Percentiles rank a stretch among this genome's conserved stretches.
Evolutionary conservation across 2,797 vertebrate genomes (phyloP).

Genomic region (Melanotaenia parkinsoni): DNA sequence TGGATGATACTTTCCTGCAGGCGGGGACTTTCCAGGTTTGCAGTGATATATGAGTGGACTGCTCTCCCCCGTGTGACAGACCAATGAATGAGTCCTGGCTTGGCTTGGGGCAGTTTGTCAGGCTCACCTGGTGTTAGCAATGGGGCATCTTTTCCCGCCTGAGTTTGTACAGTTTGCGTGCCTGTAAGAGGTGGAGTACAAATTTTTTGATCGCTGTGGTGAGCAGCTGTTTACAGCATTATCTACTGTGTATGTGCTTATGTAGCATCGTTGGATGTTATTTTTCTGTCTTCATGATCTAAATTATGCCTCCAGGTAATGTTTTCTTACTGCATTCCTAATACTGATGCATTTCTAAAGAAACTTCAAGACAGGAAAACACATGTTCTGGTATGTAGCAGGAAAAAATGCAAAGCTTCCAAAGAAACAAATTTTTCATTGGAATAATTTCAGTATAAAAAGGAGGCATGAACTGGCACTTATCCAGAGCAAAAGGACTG

Average conservation of each 20-base stretch:
- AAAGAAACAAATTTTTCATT: slow-evolving; percentile 13
- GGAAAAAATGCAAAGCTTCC: slow-evolving; percentile 22
- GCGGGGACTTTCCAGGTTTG: slow-evolving; percentile 54
- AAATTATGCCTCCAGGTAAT: slow-evolving; percentile 48
- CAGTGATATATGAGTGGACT: slow-evolving; percentile 42
- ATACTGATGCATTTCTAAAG: slow-evolving; percentile 25
- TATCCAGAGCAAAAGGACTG: slow-evolving; percentile 55
- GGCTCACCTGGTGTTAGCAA: slow-evolving; percentile 46
- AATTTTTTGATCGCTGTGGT: slow-evolving; percentile 11
- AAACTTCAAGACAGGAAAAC: slow-evolving; percentile 42
- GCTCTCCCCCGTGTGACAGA: slow-evolving; percentile 38
- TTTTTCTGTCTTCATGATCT: slow-evolving; percentile 37
- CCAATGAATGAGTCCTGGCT: slow-evolving; percentile 38
- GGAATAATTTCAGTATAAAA: slow-evolving; percentile 28
- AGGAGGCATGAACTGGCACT: slow-evolving; percentile 7
- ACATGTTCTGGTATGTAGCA: slow-evolving; percentile 49
- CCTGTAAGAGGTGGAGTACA: slow-evolving; percentile 2
- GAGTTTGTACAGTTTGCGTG: slow-evolving; percentile 4
- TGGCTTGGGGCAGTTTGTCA: slow-evolving; percentile 42
- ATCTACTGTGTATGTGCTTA: slow-evolving; percentile 14
- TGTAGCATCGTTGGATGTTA: slow-evolving; percentile 17
- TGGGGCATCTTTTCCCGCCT: slow-evolving; percentile 32
- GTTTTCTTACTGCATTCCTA: slow-evolving; percentile 52
- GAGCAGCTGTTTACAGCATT: slow-evolving; percentile 38
- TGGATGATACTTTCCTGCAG: slow-evolving; percentile 43